These are phyloP conservation scores for Heliopora coerulea DNA, from an alignment of 92 coral and sea anemone genomes.

Conservation along the genomic window DNA sequence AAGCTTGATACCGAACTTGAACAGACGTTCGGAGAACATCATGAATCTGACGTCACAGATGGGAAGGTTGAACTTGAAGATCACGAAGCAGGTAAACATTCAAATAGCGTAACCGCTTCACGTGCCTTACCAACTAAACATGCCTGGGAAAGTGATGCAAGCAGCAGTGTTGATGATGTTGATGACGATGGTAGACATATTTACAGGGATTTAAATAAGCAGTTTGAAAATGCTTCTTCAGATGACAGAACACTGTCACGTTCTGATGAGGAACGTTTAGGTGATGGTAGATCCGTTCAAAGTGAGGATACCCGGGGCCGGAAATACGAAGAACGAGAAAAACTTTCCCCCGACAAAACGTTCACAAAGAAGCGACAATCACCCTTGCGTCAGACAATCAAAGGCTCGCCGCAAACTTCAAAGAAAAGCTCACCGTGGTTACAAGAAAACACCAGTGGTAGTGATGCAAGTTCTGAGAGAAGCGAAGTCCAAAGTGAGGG, in stretches of 20 bases:
- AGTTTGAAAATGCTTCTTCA: conserved; percentile 11
- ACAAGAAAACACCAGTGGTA: conserved; percentile 18
- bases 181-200: conserved; percentile 6
- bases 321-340: neutral
- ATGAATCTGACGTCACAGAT: neutral
- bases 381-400: too few species aligned
- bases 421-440: conserved; percentile 2
- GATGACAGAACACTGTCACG: neutral
- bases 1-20: conserved; percentile 36
- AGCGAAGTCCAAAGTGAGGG: conserved; percentile 3
- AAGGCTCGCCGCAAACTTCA: neutral
- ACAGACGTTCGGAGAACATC: conserved; percentile 5
- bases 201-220: conserved; percentile 27
- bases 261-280: neutral
- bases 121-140: neutral
- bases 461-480: conserved; percentile 39
- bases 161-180: too few species aligned
- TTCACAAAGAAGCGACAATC: neutral
- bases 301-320: neutral
- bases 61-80: neutral
- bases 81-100: neutral
- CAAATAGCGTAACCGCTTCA: neutral
- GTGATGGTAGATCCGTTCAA: neutral
- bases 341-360: neutral
- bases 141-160: conserved; percentile 25